Evolutionary conservation across 2,797 vertebrate genomes (phyloP).

Genomic region (Hemibagrus guttatus): DNA sequence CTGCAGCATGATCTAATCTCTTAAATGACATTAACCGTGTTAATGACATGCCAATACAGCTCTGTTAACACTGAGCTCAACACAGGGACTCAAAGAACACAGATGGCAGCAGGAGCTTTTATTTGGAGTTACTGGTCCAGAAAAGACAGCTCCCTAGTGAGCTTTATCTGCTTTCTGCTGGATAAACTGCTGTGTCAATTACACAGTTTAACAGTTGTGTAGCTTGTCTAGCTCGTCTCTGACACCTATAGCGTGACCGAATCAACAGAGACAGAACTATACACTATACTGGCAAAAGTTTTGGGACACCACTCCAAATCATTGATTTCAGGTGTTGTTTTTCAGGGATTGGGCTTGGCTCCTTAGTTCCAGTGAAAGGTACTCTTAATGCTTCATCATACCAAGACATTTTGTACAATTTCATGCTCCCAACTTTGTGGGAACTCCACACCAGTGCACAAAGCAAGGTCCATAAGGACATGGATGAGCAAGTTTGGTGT

Average conservation of each 20-base stretch:
- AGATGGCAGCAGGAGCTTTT: slow-evolving; percentile 61
- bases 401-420: no score
- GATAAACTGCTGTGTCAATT: slow-evolving; percentile 66
- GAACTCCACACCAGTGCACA: no score
- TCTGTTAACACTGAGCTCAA: slow-evolving; percentile 10
- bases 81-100: slow-evolving; percentile 53
- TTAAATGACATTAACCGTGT: background rate
- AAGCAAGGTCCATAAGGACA: no score
- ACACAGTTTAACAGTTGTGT: background rate
- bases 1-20: slow-evolving; percentile 2
- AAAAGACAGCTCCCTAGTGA: slow-evolving; percentile 70
- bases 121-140: slow-evolving; percentile 69
- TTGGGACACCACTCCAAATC: no score
- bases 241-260: background rate
- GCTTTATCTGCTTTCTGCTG: slow-evolving; percentile 65
- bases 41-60: background rate
- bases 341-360: no score
- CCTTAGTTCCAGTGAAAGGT: no score
- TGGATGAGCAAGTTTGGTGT: no score
- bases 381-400: no score
- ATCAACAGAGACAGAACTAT: background rate
- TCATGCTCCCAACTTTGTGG: no score
- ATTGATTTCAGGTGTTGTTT: no score
- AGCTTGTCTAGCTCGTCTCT: background rate
- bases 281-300: no score